These are phyloP conservation scores for Blastomussa wellsi DNA, from an alignment of 92 coral and sea anemone species.

Conservation along the genomic window DNA sequence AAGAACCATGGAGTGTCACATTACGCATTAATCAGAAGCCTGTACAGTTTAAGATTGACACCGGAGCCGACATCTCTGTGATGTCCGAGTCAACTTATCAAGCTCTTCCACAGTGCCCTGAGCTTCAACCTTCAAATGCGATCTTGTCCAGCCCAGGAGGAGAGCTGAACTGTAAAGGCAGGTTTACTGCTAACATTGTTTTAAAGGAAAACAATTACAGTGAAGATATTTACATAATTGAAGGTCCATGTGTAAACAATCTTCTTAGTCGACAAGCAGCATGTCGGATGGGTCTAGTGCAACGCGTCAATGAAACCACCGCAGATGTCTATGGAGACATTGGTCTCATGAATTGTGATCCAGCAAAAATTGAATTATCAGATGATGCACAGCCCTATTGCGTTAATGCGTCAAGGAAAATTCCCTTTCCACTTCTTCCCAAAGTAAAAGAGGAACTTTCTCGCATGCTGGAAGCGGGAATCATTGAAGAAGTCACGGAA, in stretches of 20 bases:
- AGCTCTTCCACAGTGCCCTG: constrained; percentile 40
- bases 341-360: constrained; percentile 42
- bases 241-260: constrained; percentile 37
- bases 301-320: constrained; percentile 6
- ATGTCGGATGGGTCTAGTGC: constrained; percentile 41
- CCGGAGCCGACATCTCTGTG: constrained; percentile 57
- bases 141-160: constrained; percentile 47
- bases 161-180: constrained; percentile 25
- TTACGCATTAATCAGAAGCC: constrained; percentile 39
- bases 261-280: constrained; percentile 38
- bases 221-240: constrained; percentile 16
- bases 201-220: constrained; percentile 3
- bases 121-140: constrained; percentile 33
- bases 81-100: constrained; percentile 39
- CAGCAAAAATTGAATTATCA: constrained; percentile 42
- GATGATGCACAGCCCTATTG: constrained; percentile 54
- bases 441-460: constrained; percentile 51
- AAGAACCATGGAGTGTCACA: constrained; percentile 51
- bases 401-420: constrained; percentile 33
- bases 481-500: constrained; percentile 51
- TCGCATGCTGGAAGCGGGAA: constrained; percentile 54
- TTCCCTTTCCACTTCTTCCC: constrained; percentile 53
- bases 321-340: constrained; percentile 28
- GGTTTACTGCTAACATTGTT: constrained; percentile 12
- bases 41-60: constrained; percentile 49